Evolutionary conservation across 2,113 vertebrate genomes (phyloP), one percentile per base, ranked within the genome.

Genomic region (Pteronura brasiliensis): DNA sequence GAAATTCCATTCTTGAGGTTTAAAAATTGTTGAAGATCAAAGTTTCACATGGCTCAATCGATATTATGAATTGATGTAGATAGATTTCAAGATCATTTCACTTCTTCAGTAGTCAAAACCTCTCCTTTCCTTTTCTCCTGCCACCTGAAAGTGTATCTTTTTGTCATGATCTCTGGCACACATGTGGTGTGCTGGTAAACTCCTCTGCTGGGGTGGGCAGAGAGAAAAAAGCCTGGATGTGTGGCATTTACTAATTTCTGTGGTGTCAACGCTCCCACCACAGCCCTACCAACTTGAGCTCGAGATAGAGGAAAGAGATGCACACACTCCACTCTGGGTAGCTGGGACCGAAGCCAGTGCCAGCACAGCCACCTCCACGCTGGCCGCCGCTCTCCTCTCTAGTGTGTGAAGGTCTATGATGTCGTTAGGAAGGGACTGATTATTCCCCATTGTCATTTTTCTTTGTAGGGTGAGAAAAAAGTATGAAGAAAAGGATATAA

Each of bases 1-100:
- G 44, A 52, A 65, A 31, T 25, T 89, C 4, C 47, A 59, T 31
- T 86, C 88, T 49, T 52, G 0, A 44, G 65, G 42, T 52, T 72
- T n/a, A 82, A 93, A 96, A 90, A 34, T 82, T 18, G 44, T 57
- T 96, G 29, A 96, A 57, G 25, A 81, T 14, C 4, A 55, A n/a
- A 69, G 27, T 39, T 93, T 93, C 23, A 4, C 67, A 31, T 31
- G 25, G 21, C 34, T 88, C 21, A 52, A 42, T 20, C 4, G 10
- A 44, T 65, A 72, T 52, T 69, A 55, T 67, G 14, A 82, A 65
- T 20, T 63, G 55, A 61, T 67, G 9, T 6, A 42, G 12, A 65
- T 3, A 42, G 12, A 65, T 36, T 47, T 88, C 15, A 63, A 72
- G 47, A 25, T 2, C 13, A 39, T 85, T 91, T 91, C 36, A 83